Evolutionary conservation across 2,113 vertebrate species (phyloP).

Genomic region (Bujurquina vittata): DNA sequence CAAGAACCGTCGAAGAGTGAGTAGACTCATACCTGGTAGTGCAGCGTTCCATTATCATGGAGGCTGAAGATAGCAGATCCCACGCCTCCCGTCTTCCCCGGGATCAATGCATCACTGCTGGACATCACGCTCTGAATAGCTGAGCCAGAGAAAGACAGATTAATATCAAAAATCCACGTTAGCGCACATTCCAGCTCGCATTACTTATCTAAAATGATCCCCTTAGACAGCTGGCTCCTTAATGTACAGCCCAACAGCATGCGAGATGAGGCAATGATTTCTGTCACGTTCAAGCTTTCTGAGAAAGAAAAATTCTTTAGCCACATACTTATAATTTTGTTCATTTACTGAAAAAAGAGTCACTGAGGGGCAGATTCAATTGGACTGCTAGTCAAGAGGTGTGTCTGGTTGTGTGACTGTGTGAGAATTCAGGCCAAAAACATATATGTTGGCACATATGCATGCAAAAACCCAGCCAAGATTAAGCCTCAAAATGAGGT

Average conservation of each 20-base stretch:
- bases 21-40: slow-evolving; percentile 86
- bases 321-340: slow-evolving; percentile 6
- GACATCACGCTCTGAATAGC: slow-evolving; percentile 95
- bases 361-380: slow-evolving; percentile 52
- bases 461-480: slow-evolving; percentile 26
- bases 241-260: slow-evolving; percentile 21
- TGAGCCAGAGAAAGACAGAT: slow-evolving; percentile 62
- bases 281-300: slow-evolving; percentile 41
- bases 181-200: slow-evolving; percentile 4
- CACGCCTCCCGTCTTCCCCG: slow-evolving; percentile 89
- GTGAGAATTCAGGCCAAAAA: slow-evolving; percentile 29
- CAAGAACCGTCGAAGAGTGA: background rate
- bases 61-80: slow-evolving; percentile 89
- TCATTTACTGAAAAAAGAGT: slow-evolving; percentile 16
- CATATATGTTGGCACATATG: slow-evolving; percentile 19
- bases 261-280: slow-evolving; percentile 54
- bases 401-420: slow-evolving; percentile 22
- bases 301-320: background rate
- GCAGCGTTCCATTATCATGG: slow-evolving; percentile 91
- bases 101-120: slow-evolving; percentile 86
- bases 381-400: slow-evolving; percentile 45
- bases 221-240: background rate
- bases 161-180: slow-evolving; percentile 17
- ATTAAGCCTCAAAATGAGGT: slow-evolving; percentile 66
- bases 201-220: slow-evolving; percentile 14